Percentiles rank a stretch among this genome's conserved stretches.
Conservation (phyloP, 2,797 vertebrate species). For the Salmo trutta region DNA sequence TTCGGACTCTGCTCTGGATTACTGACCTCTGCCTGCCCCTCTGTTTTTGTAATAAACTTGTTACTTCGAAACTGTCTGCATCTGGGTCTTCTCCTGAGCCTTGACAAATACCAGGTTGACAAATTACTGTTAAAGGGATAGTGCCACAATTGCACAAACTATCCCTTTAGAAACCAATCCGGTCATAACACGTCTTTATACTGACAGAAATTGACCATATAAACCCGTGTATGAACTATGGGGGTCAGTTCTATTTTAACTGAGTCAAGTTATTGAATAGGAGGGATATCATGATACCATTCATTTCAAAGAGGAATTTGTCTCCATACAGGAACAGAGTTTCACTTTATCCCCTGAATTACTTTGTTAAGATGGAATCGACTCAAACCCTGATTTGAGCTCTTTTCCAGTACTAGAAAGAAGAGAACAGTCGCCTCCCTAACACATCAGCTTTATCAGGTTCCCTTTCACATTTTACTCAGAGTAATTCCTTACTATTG, state of each 20-base stretch:
- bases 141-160: no score
- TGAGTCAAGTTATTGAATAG: neutral
- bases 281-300: neutral
- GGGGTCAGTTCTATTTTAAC: neutral
- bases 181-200: no score
- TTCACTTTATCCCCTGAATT: neutral
- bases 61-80: no score
- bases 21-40: no score
- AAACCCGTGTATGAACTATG: neutral
- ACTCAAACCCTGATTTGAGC: neutral
- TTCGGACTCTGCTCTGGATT: no score
- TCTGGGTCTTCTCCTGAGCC: no score
- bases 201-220: no score
- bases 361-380: neutral
- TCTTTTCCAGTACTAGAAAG: neutral
- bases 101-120: no score
- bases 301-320: neutral
- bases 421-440: neutral
- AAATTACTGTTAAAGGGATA: no score
- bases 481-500: slow-evolving; percentile 20
- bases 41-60: no score
- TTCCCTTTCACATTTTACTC: slow-evolving; percentile 42
- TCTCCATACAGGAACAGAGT: neutral
- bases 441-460: slow-evolving; percentile 28
- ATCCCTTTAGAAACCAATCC: no score